Evolutionary conservation across 2,888 invertebrate genomes (phyloP), one percentile per base, ranked within the genome.

Genomic region (Eristalis tenax): DNA sequence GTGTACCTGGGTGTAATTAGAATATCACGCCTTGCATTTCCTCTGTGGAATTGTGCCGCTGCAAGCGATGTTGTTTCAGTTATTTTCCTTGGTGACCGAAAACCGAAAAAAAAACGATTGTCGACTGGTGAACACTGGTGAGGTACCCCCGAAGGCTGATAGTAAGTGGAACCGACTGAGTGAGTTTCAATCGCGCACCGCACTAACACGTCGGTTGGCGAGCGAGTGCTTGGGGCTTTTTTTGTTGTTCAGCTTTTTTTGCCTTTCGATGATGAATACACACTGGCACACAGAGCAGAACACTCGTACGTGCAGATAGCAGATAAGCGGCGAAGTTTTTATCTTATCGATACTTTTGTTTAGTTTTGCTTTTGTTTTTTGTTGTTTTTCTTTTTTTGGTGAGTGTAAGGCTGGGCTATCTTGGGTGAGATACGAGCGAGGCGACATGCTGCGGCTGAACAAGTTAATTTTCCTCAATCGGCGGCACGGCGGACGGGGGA

Each of bases 1-100:
- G 23, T 69, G 71, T 75, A 76, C 61, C 65, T 73, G 66, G 28
- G 64, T 74, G 75, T 77, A 71, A 78, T 85, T 88, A 81, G 88
- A 88, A 83, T 83, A 86, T 88, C 89, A 88, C 89, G 88, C 81
- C 88, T 83, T 86, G 89, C 85, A 85, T 88, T 85, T 88, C 88
- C 88, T 89, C 73, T 59, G 10, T 59, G 71, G 56, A 78, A 74
- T 64, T 70, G 68, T 63, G 68, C 57, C 56, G 63, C 43, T 68
- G 22, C n/a, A 50, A 71, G 63, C 73, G 63, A 59, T 32, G 59
- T 15, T 32, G 18, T 38, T 74, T n/a, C 61, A 32, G 26, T 38
- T 74, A 57, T 23, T 75, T 69, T 61, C 15, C 13, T 38, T 64
- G 18, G 50, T 50, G n/a, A 50, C 50, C 18, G 32, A 66, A 65